A percentile compares a stretch with the other conserved stretches of the same genome.
phyloP scores from a whole-genome alignment of 2,888 invertebrate species.

The Cataglyphis livida region DNA sequence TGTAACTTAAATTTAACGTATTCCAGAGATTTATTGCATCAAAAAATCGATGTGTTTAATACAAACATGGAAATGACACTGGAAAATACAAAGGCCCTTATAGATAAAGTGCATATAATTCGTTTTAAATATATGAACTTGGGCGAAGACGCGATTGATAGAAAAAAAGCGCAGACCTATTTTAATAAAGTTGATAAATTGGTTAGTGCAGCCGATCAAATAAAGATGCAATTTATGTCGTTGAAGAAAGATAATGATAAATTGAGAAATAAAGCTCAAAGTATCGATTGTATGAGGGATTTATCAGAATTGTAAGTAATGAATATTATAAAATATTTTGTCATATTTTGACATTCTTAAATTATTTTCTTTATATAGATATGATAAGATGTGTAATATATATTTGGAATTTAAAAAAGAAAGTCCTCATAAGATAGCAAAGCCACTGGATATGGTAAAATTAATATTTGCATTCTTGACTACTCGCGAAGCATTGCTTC shows the following conservation, averaged over 20 bases:
- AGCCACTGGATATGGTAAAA: constrained; percentile 87
- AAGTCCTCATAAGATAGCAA: constrained; percentile 84
- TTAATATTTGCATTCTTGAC: constrained; percentile 87
- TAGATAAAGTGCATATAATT: constrained; percentile 47
- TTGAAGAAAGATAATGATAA: constrained; percentile 59
- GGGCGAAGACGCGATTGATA: background rate
- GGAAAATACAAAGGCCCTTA: constrained; percentile 56
- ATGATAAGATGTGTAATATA: constrained; percentile 86
- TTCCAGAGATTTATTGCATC: constrained; percentile 69
- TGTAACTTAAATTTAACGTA: background rate
- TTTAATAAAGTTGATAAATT: constrained; percentile 86
- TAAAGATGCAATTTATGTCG: constrained; percentile 80
- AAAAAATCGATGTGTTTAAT: constrained; percentile 61
- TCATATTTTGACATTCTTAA: constrained; percentile 40
- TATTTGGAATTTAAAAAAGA: constrained; percentile 85
- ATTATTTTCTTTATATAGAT: constrained; percentile 68
- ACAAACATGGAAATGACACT: constrained; percentile 61
- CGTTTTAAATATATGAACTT: background rate
- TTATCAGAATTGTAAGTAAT: constrained; percentile 71
- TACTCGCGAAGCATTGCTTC: constrained; percentile 86
- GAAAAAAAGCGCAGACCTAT: constrained; percentile 45
- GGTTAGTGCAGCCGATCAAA: constrained; percentile 85
- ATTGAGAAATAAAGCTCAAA: constrained; percentile 58
- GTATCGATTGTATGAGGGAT: constrained; percentile 59
- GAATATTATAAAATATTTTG: constrained; percentile 42